Evolutionary conservation across 2,888 invertebrate genomes (phyloP), one percentile per base, ranked within the genome.

Genomic region (Nematopogon swammerdamellus): DNA sequence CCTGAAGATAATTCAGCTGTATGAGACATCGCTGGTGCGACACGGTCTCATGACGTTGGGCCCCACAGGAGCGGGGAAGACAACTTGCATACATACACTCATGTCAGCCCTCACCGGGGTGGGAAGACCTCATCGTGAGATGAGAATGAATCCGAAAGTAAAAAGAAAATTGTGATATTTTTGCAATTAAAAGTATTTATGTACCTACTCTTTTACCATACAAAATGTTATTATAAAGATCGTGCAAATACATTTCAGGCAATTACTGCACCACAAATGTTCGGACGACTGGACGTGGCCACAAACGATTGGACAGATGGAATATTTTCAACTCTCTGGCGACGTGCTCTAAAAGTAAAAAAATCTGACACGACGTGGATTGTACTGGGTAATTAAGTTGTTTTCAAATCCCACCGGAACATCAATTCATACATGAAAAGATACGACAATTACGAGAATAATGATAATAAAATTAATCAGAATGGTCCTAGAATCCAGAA

Each of bases 281-380:
- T 94, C 69, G 94, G 94, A 0, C 83, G 87, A 44, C 73, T 95
- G 42, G 95, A 95, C 67, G 93, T 91, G 0, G 89, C 94, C 0
- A 95, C 95, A 1, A 95, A 95, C 66, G 95, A 95, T 64, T 95
- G 95, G 95, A 95, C 94, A 0, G 95, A 95, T 70, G 95, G 95
- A 16, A 95, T 95, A 59, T 95, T 95, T 67, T 94, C 94, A 0
- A 92, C 92, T 1, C 70, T 95, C 2, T 95, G 94, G 94, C 82
- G 94, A 58, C 81, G 91, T 66, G 88, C 93, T 2, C 77, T 89
- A 18, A 91, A 91, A 71, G 82, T 89, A 1, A 91, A 91, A 59
- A 87, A 87, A 63, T 70, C 76, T 2, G 88, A n/a, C n/a, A n/a
- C n/a, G n/a, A n/a, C n/a, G n/a, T n/a, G n/a, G n/a, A n/a, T n/a